Conservation (phyloP, 2,113 vertebrate species). For the Prionailurus bengalensis region DNA sequence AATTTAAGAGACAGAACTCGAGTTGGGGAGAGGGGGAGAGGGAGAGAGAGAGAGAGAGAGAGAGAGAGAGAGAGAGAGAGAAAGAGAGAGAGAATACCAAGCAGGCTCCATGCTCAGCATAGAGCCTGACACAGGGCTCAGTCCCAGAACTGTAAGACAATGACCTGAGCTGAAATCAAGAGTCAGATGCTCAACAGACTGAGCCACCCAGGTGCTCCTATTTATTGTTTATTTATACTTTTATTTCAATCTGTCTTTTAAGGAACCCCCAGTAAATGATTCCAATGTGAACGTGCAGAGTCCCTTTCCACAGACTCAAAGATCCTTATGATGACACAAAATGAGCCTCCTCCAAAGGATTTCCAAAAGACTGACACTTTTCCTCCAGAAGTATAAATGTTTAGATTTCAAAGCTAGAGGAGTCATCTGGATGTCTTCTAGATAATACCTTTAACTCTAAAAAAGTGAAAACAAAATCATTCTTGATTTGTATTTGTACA, state of each 20-base stretch:
- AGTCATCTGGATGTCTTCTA: background rate
- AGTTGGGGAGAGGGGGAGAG: no score
- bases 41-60: no score
- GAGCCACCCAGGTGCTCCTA: no score
- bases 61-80: no score
- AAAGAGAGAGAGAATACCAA: no score
- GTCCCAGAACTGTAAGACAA: no score
- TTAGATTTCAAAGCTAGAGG: background rate
- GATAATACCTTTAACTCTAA: background rate
- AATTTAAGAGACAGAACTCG: no score
- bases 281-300: background rate
- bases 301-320: background rate
- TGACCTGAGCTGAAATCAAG: no score
- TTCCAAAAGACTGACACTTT: background rate
- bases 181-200: no score
- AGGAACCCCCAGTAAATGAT: background rate
- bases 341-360: background rate
- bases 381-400: background rate
- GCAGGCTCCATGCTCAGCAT: no score
- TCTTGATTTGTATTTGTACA: background rate
- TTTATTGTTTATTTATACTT: background rate
- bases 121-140: no score
- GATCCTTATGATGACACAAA: background rate
- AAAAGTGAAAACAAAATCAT: background rate
- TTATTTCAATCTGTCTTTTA: background rate